Percentiles rank a stretch among this genome's conserved stretches.
These are phyloP conservation scores for Drosophila kepulauana DNA, from an alignment of 1,140 invertebrate species.

Conservation along the genomic window DNA sequence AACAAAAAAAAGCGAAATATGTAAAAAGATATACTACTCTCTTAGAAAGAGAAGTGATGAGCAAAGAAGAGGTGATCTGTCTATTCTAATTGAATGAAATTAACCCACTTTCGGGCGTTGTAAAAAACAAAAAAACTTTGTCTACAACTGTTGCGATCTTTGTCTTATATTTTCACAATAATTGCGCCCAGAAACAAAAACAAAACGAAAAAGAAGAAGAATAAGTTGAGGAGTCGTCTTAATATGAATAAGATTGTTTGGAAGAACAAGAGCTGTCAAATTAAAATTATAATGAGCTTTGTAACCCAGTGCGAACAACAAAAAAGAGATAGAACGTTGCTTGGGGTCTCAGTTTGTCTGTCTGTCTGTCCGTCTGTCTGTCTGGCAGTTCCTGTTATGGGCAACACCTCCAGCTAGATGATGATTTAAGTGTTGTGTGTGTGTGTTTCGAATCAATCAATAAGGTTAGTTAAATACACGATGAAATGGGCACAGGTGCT, in stretches of 20 bases:
- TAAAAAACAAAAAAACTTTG: constrained; percentile 41
- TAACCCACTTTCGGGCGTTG: constrained; percentile 68
- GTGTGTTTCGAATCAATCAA: constrained; percentile 41
- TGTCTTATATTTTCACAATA: constrained; percentile 66
- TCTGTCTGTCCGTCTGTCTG: neutral
- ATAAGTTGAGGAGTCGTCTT: constrained; percentile 5
- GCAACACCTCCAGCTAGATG: constrained; percentile 35
- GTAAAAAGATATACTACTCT: constrained; percentile 15
- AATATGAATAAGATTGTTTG: constrained; percentile 69
- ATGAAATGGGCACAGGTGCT: constrained; percentile 8
- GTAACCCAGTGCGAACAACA: constrained; percentile 17
- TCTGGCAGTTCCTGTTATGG: constrained; percentile 19
- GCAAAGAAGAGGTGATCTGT: constrained; percentile 22
- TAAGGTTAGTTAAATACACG: constrained; percentile 20
- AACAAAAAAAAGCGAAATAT: neutral
- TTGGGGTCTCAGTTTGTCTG: constrained; percentile 16
- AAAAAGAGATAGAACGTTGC: constrained; percentile 41
- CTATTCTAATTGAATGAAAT: constrained; percentile 82
- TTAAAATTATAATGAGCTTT: constrained; percentile 65
- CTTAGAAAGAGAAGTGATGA: constrained; percentile 8
- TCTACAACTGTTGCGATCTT: constrained; percentile 37
- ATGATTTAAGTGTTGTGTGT: neutral
- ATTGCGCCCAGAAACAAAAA: constrained; percentile 36
- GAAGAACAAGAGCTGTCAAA: constrained; percentile 48
- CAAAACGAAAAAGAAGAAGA: neutral